Percentiles rank a stretch among this genome's conserved stretches.
phyloP scores from a whole-genome alignment of 2,113 vertebrate species.

The Neotoma lepida region DNA sequence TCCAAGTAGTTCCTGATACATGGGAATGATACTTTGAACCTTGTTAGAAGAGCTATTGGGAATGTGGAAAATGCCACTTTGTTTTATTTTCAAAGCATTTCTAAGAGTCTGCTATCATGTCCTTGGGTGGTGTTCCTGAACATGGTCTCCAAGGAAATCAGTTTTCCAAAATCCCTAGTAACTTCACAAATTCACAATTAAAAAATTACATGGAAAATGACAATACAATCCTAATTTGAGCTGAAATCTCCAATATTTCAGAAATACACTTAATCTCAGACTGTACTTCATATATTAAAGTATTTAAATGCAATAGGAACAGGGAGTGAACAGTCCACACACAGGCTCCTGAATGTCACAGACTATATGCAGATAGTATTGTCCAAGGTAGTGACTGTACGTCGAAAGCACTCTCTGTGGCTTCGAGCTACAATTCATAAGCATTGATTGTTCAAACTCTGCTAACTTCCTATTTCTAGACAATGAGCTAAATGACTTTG shows the following conservation, averaged over 20 bases:
- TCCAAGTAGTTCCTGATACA: not conserved
- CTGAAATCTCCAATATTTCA: constrained; percentile 44
- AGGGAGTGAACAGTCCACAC: constrained; percentile 38
- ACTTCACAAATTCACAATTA: constrained; percentile 39
- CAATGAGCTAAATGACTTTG: constrained; percentile 57
- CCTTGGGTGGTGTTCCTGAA: not conserved
- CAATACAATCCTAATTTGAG: not conserved
- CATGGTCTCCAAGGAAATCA: not conserved
- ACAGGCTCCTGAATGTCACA: constrained; percentile 44
- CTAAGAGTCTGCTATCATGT: not conserved
- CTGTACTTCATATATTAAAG: constrained; percentile 13
- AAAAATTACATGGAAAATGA: constrained; percentile 58
- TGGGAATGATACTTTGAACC: constrained; percentile 7
- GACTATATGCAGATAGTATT: not conserved
- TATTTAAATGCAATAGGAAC: constrained; percentile 65
- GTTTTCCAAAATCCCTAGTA: not conserved
- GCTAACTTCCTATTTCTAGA: constrained; percentile 29
- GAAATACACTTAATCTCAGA: not conserved
- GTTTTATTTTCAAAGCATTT: constrained; percentile 23
- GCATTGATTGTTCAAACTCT: constrained; percentile 55
- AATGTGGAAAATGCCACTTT: not conserved
- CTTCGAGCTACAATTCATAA: constrained; percentile 52
- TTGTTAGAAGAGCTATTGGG: not conserved
- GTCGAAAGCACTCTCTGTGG: constrained; percentile 29
- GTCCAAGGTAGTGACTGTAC: constrained; percentile 30